Evolutionary conservation across 2,888 invertebrate species (phyloP), one percentile per base, ranked within the genome.

Genomic region (Synergus japonicus): DNA sequence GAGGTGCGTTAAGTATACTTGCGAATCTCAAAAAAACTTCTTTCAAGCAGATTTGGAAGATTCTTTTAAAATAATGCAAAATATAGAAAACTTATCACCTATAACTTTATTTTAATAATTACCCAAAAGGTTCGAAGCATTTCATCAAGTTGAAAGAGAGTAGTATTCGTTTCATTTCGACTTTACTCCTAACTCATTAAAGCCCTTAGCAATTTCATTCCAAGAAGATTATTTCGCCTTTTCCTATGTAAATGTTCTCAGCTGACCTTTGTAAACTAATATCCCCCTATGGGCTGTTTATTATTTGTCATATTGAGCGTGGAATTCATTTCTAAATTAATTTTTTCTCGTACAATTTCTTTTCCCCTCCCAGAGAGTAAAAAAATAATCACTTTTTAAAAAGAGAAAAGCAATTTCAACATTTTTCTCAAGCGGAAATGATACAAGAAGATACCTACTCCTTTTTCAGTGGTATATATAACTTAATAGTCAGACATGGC

Each of bases 231-330:
- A 37, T 73, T 73, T 73, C 54, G 37, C 37, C 54, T 54, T 54
- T 73, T 37, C n/a, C 73, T 49, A 73, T 73, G 54, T 73, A 73
- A 73, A 73, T 73, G 54, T 73, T 29, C 69, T 41, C 5, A 12
- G 12, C 54, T 69, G 49, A 69, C 37, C 49, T 54, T 49, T 69
- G 49, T 54, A 54, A 69, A 49, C 46, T 46, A 67, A 67, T 46
- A 22, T 67, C 13, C 5, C 49, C 37, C 69, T 29, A 37, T 69
- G 69, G 69, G 7, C 49, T 13, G 13, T 15, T 29, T 69, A n/a
- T 73, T 41, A 41, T 73, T 54, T 73, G 4, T 73, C 37, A 49
- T 49, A n/a, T 22, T 15, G 12, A 37, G 37, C n/a, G 69, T 29
- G 54, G 69, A 7, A 69, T 54, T 37, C 37, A 73, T 49, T 73